Evolutionary conservation across 2,113 vertebrate species (phyloP).

Genomic region (Sminthopsis crassicaudata): DNA sequence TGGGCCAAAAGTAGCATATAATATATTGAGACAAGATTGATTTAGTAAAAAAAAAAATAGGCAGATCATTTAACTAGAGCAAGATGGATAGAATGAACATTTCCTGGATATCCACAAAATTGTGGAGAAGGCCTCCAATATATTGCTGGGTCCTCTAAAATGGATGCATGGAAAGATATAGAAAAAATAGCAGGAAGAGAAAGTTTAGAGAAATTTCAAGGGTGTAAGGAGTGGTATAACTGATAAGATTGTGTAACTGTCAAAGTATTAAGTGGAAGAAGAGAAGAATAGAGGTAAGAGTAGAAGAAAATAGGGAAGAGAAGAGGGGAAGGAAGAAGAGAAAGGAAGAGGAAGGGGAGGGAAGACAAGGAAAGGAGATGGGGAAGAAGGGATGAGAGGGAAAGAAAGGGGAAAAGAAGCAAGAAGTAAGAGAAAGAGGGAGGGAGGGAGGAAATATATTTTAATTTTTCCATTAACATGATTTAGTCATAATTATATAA

Average conservation of each 20-base stretch:
- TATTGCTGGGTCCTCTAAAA: neutral
- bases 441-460: neutral
- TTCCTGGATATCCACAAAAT: neutral
- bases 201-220: neutral
- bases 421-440: neutral
- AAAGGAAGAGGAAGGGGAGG: neutral
- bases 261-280: neutral
- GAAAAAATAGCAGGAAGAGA: neutral
- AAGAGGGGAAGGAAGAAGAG: neutral
- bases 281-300: neutral
- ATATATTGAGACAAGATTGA: neutral
- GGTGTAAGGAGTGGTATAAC: neutral
- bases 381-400: accelerated
- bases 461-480: neutral
- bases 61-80: neutral
- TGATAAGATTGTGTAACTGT: neutral
- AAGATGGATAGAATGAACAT: neutral
- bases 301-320: neutral
- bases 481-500: neutral
- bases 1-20: neutral
- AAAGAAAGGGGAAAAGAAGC: neutral
- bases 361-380: neutral
- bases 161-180: neutral
- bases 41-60: neutral
- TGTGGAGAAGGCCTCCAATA: neutral